A percentile compares a stretch with the other conserved stretches of the same genome.
These are phyloP conservation scores for Acestrorhynchus altus DNA, from an alignment of 2,797 vertebrate genomes.

Conservation along the genomic window DNA sequence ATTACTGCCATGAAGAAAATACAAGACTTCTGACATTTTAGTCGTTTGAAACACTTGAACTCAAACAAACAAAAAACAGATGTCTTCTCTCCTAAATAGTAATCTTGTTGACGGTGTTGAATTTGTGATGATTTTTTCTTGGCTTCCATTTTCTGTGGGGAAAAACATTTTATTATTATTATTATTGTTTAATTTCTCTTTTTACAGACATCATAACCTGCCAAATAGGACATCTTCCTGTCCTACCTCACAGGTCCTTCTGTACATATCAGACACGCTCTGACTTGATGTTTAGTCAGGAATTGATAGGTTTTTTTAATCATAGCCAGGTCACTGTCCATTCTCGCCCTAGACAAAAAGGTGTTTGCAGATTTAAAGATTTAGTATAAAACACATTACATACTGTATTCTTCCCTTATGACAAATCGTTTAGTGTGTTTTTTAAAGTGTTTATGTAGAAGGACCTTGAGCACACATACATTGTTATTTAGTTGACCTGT, in stretches of 20 bases:
- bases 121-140: conserved; percentile 73
- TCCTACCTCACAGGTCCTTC: conserved; percentile 73
- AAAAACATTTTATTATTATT: conserved; percentile 10
- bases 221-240: conserved; percentile 74
- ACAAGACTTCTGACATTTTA: conserved; percentile 51
- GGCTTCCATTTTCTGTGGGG: conserved; percentile 71
- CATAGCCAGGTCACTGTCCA: conserved; percentile 49
- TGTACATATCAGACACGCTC: conserved; percentile 80
- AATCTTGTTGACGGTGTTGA: conserved; percentile 75
- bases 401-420: conserved; percentile 49
- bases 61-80: conserved; percentile 52
- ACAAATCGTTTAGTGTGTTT: conserved; percentile 52
- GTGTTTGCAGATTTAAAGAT: conserved; percentile 55
- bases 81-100: conserved; percentile 65
- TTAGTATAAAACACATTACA: conserved; percentile 51
- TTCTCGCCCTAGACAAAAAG: conserved; percentile 51
- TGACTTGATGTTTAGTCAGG: conserved; percentile 45
- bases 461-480: conserved; percentile 55
- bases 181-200: conserved; percentile 24
- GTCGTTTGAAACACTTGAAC: conserved; percentile 57
- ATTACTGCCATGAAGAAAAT: conserved; percentile 66
- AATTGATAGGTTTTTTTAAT: conserved; percentile 33
- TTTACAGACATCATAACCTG: conserved; percentile 72
- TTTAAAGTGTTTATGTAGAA: conserved; percentile 65
- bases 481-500: conserved; percentile 51